Base-by-base conservation (phyloP, 2,113 vertebrate species). In the Upupa epops region DNA sequence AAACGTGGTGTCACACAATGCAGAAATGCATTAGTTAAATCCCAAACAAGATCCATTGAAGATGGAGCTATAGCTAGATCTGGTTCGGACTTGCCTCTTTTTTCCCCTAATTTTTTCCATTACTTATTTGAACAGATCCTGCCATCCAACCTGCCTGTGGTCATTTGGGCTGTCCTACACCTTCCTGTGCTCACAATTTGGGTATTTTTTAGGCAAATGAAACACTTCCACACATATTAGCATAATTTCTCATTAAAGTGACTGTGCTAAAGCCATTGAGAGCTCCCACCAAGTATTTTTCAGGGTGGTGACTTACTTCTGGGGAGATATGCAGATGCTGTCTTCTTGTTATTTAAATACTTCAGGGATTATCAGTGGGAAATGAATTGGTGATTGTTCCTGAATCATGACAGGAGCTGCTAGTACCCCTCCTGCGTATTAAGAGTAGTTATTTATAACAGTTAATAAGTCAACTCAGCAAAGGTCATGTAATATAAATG, bases 341-440 rank as follows among this genome's bases (percentile, higher is more conserved):
- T 8, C 64, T 22, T 49, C 45, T 45, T 87, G 85, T 56, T 68
- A 92, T 83, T 94, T 78, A 54, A 52, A 40, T 74, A 54, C 54
- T 91, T 83, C 8, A 28, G 36, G 86, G 91, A 87, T 91, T 76
- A 91, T 92, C 78, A 21, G 87, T 32, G 72, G 85, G 79, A 45
- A 91, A 95, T 96, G 28, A 87, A 74, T 71, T 72, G 69, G 83
- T 74, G 88, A 79, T 94, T 92, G 88, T 90, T 92, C 74, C 77
- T 31, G n/a, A 72, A 36, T 88, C 73, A 32, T 68, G 83, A 49
- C 3, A 58, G 54, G 45, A 81, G 42, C 36, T 60, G 19, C 25
- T 65, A 9, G 75, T 55, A 63, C 92, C 56, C 55, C 34, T 86
- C 5, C 49, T 84, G 90, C 65, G 24, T 61, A 61, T 77, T 76